Base-by-base conservation (phyloP, 2,797 vertebrate genomes). In the Myotis myotis region DNA sequence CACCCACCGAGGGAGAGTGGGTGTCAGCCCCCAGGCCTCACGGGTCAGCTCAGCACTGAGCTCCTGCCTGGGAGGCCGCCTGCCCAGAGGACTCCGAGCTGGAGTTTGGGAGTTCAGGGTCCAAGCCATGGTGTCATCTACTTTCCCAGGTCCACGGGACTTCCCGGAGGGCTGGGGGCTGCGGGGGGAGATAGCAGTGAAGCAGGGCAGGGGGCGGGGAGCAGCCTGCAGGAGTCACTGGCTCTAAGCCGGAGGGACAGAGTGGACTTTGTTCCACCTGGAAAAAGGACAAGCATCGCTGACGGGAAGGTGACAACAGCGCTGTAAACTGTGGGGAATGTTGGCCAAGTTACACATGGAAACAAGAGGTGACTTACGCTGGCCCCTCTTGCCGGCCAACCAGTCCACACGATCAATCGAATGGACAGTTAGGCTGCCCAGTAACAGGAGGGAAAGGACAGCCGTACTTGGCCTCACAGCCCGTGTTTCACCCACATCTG, bases 61-160 rank as follows among this genome's bases (percentile, higher is more conserved):
- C 16, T 38, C 49, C n/a, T 25, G 33, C 41, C 22, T 2, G 13
- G 49, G 19, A 55, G 28, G 55, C 8, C 2, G 6, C 6, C 80
- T 8, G 17, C 28, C 62, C 25, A 6, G 19, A 38, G 23, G 70
- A 41, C 33, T 6, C 7, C 2, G 5, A 89, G 36, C 72, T 94
- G 80, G 60, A 82, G 84, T 96, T 81, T 72, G 80, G 62, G 38
- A 94, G 95, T 78, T 83, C 47, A 44, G 30, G 90, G 76, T 76
- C 86, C 92, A 62, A 75, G 33, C 78, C 70, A 13, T 4, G 71
- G 79, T 96, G 47, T 94, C 89, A 64, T 89, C 94, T 95, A 91
- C 90, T 95, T 68, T 94, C 87, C 95, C 93, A 93, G 96, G 92
- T 93, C 90, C 28, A 28, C 28, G 70, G 81, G 92, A 72, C 55